Evolutionary conservation across 2,797 vertebrate species (phyloP).

Genomic region (Orientallactaga sibirica): DNA sequence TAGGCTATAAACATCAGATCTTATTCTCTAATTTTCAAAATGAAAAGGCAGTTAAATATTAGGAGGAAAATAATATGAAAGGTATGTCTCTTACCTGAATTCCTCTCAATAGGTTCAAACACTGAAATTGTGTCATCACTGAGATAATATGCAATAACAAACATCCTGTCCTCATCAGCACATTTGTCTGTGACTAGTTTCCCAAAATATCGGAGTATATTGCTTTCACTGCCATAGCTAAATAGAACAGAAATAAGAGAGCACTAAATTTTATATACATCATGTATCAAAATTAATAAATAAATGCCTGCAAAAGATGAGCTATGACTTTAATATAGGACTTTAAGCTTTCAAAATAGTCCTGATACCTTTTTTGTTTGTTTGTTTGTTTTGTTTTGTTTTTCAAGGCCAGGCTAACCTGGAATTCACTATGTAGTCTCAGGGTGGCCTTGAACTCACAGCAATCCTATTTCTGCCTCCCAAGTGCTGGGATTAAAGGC

Average conservation of each 20-base stretch:
- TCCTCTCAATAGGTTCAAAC: slow-evolving; percentile 90
- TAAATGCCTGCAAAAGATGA: not conserved
- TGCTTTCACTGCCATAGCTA: slow-evolving; percentile 91
- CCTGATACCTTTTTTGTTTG: not conserved
- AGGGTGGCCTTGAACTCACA: too few species aligned
- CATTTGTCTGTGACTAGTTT: slow-evolving; percentile 89
- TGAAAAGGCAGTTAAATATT: slow-evolving; percentile 36
- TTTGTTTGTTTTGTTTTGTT: too few species aligned
- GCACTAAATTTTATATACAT: slow-evolving; percentile 23
- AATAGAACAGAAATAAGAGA: slow-evolving; percentile 68
- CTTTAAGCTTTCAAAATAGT: slow-evolving; percentile 37
- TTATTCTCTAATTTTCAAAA: slow-evolving; percentile 50
- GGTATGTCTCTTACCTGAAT: slow-evolving; percentile 90
- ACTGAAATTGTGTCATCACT: slow-evolving; percentile 93
- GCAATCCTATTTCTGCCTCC: too few species aligned
- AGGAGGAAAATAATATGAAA: slow-evolving; percentile 49
- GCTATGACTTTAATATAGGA: slow-evolving; percentile 15
- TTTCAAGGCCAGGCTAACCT: too few species aligned
- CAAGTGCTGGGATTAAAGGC: too few species aligned
- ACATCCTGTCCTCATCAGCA: slow-evolving; percentile 89
- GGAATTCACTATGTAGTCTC: too few species aligned
- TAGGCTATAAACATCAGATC: slow-evolving; percentile 46
- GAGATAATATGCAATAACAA: slow-evolving; percentile 93
- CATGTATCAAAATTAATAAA: not conserved
- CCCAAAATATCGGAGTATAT: slow-evolving; percentile 91